phyloP scores from a whole-genome alignment of 2,888 invertebrate species.

The Rambutsinella grinnellia region DNA sequence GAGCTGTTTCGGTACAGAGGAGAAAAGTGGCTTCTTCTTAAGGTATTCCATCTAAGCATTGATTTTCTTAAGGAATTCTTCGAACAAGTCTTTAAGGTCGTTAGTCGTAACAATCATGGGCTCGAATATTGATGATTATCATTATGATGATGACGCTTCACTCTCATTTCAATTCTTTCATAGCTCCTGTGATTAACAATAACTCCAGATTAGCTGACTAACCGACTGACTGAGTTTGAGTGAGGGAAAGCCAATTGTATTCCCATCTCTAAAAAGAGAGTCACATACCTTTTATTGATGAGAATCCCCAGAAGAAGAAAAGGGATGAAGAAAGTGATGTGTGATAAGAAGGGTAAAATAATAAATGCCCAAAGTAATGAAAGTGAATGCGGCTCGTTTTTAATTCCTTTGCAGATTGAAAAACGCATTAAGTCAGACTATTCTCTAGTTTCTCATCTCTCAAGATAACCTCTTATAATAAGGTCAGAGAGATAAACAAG shows the following conservation, averaged over 20 bases:
- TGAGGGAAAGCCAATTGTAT: not conserved
- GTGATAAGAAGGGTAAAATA: slow-evolving; percentile 49
- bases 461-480: not conserved
- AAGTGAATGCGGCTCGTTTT: slow-evolving; percentile 7
- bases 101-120: slow-evolving; percentile 52
- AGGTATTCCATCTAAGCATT: not conserved
- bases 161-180: slow-evolving; percentile 28
- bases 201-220: slow-evolving; percentile 50
- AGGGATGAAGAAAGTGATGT: slow-evolving; percentile 42
- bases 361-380: slow-evolving; percentile 24
- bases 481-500: not conserved
- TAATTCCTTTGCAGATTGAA: not conserved
- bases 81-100: slow-evolving; percentile 31
- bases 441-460: not conserved
- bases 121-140: slow-evolving; percentile 30
- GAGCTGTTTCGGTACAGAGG: not conserved
- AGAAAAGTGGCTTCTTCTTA: not conserved
- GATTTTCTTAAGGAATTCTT: slow-evolving; percentile 45
- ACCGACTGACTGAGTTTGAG: slow-evolving; percentile 48
- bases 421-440: no score
- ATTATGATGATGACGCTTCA: slow-evolving; percentile 25
- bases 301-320: slow-evolving; percentile 37
- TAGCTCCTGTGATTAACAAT: slow-evolving; percentile 54
- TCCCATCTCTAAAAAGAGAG: not conserved
- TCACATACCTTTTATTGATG: slow-evolving; percentile 34